Conservation (phyloP, 2,113 vertebrate genomes). For the Seriola quinqueradiata region DNA sequence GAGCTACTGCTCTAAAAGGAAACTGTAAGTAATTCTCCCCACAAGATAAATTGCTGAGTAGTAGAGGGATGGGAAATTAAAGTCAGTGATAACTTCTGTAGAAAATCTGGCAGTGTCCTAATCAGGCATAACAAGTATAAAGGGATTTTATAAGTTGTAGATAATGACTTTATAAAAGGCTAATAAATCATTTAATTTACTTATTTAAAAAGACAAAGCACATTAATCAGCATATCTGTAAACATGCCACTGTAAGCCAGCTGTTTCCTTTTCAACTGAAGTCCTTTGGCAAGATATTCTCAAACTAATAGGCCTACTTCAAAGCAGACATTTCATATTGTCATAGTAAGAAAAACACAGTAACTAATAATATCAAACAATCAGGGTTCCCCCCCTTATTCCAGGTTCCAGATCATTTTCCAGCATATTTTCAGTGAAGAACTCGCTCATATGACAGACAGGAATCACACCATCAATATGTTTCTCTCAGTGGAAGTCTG, state of each 20-base stretch:
- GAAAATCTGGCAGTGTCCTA: not conserved
- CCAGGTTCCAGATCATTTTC: too few species aligned
- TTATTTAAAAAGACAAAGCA: not conserved
- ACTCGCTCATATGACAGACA: too few species aligned
- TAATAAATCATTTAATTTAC: not conserved
- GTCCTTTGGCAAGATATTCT: not conserved
- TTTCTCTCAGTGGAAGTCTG: too few species aligned
- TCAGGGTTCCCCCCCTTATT: too few species aligned
- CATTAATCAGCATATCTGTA: slow-evolving; percentile 1
- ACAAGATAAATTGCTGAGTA: slow-evolving; percentile 10
- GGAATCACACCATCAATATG: too few species aligned
- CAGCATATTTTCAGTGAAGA: too few species aligned
- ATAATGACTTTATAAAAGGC: slow-evolving; percentile 7
- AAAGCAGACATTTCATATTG: not conserved
- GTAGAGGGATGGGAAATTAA: slow-evolving; percentile 18
- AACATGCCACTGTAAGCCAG: not conserved
- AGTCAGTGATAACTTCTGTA: not conserved
- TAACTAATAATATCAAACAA: too few species aligned
- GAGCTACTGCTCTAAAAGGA: slow-evolving; percentile 20
- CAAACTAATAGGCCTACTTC: not conserved
- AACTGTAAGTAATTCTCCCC: slow-evolving; percentile 17
- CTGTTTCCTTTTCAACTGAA: not conserved
- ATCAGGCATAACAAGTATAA: not conserved
- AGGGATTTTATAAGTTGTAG: not conserved
- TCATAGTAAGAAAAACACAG: not conserved